Evolutionary conservation across 2,888 invertebrate genomes (phyloP), one percentile per base, ranked within the genome.

Genomic region (Epinotia ramella): DNA sequence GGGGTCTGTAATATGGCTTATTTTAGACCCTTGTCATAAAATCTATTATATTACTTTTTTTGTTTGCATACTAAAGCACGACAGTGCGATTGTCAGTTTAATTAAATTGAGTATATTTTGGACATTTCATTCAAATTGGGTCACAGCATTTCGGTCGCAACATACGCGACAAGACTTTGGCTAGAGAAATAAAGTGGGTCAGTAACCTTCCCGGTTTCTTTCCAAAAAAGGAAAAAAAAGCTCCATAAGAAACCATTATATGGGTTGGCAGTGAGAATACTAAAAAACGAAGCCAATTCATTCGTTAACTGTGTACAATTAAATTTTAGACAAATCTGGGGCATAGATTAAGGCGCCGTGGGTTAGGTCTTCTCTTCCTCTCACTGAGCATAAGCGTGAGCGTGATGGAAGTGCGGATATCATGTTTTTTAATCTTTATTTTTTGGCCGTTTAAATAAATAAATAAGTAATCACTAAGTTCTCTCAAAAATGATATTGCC

Each of bases 141-240:
- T 53, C 73, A 53, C 49, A 60, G 53, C 46, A 74, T 74, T 69
- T 40, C 53, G 65, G 65, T 59, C 59, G 49, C 13, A 56, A 73
- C 67, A 73, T 70, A 75, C 75, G 70, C 71, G 75, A 70, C 70
- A 16, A 12, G 60, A 75, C 60, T 75, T 40, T 33, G 33, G 16
- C n/a, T 4, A 56, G 1, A 60, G 28, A 67, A 18, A 73, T 28
- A 67, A 73, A 73, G 24, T 60, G 40, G 67, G 40, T 49, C 33
- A 60, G 33, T 49, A 59, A 66, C 60, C 33, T 33, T 65, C 28
- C 24, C 62, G 40, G 11, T 62, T 53, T 62, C 49, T 44, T 68
- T 62, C 4, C n/a, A 40, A 44, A 33, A 33, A 40, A 57, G 18
- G 4, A 28, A 56, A 63, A 60, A 60, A 20, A 67, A 59, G 46